A percentile compares a stretch with the other conserved stretches of the same genome.
Conservation (phyloP, 2,888 invertebrate species). For the Cerastis rubricosa region DNA sequence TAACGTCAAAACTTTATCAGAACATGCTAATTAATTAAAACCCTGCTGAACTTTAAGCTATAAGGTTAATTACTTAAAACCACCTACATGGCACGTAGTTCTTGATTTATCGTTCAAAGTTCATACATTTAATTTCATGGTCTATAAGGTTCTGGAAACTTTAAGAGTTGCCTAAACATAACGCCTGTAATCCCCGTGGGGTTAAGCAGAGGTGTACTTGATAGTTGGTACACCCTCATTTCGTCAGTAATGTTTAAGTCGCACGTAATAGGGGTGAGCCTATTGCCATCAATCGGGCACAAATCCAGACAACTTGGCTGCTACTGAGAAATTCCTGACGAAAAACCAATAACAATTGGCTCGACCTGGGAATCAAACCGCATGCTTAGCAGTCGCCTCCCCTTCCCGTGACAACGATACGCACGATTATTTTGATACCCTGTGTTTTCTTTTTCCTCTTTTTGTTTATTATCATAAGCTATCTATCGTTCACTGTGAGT, state of each 20-base stretch:
- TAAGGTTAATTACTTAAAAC: constrained; percentile 53
- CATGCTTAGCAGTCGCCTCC: too few species aligned
- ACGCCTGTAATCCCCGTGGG: neutral
- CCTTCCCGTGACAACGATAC: too few species aligned
- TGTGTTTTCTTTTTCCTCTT: too few species aligned
- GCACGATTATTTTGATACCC: too few species aligned
- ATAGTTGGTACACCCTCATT: neutral
- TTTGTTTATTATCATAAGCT: too few species aligned
- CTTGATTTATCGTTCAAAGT: constrained; percentile 28
- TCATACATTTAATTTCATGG: constrained; percentile 20
- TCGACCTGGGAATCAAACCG: too few species aligned
- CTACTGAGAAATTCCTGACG: too few species aligned
- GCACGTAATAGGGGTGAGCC: too few species aligned
- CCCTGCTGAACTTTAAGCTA: constrained; percentile 37
- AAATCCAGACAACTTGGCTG: too few species aligned
- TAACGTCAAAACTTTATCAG: constrained; percentile 24
- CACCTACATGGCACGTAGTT: neutral
- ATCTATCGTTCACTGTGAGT: too few species aligned
- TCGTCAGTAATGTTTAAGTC: neutral
- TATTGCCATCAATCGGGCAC: too few species aligned
- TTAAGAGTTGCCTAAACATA: neutral
- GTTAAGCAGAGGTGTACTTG: neutral
- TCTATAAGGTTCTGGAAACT: constrained; percentile 9
- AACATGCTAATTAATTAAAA: constrained; percentile 40
- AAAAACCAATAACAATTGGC: too few species aligned